These are phyloP conservation scores for Thelaira solivaga DNA, from an alignment of 2,888 invertebrate species.

Conservation along the genomic window DNA sequence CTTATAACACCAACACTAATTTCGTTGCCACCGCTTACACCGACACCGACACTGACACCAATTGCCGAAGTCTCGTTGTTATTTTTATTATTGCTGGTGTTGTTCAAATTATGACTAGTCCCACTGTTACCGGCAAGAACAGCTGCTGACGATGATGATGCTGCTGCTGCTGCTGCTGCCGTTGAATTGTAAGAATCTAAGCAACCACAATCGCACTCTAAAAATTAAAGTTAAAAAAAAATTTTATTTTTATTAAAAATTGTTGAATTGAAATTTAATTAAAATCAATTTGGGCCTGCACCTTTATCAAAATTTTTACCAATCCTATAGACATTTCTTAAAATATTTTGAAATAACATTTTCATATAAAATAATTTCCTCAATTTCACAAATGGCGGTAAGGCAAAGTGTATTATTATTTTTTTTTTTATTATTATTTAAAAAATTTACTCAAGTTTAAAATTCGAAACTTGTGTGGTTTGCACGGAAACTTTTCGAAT, in stretches of 20 bases:
- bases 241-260: neutral
- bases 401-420: neutral
- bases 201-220: conserved; percentile 77
- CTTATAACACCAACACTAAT: conserved; percentile 62
- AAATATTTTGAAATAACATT: conserved; percentile 58
- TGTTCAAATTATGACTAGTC: conserved; percentile 21
- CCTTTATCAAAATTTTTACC: conserved; percentile 55
- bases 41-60: conserved; percentile 67
- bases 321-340: conserved; percentile 52
- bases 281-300: neutral
- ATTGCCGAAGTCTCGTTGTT: conserved; percentile 62
- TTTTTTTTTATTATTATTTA: no score
- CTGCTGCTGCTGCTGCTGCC: conserved; percentile 39
- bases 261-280: neutral
- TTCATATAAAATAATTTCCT: conserved; percentile 29
- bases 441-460: conserved; percentile 4
- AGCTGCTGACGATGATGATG: conserved; percentile 55
- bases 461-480: conserved; percentile 43
- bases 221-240: neutral
- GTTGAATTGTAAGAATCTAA: conserved; percentile 71
- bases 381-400: conserved; percentile 33
- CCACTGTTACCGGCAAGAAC: conserved; percentile 44
- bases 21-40: conserved; percentile 65
- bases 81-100: conserved; percentile 50
- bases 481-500: conserved; percentile 55